Percentiles rank a stretch among this genome's conserved stretches.
Conservation (phyloP, 1,140 invertebrate species). For the Pseudobourletiella spinata region DNA sequence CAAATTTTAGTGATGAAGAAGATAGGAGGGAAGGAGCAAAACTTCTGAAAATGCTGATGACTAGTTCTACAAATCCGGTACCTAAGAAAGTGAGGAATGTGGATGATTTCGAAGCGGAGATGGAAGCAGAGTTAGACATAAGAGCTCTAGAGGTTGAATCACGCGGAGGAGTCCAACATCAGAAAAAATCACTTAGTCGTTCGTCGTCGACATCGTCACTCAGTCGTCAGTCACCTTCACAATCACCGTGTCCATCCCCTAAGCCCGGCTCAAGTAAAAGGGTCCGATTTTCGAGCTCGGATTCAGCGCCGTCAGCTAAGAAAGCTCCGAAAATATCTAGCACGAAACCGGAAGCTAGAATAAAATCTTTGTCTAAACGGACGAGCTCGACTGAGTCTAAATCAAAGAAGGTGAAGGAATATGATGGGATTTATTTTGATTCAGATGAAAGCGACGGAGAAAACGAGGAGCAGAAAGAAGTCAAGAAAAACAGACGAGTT, state of each 20-base stretch:
- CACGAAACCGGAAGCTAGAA: no score
- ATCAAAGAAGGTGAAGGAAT: constrained; percentile 30
- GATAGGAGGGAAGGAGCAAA: constrained; percentile 17
- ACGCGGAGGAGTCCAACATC: constrained; percentile 30
- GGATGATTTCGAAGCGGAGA: constrained; percentile 34
- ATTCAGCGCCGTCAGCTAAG: neutral
- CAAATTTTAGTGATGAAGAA: constrained; percentile 30
- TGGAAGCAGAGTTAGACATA: constrained; percentile 32
- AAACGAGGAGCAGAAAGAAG: constrained; percentile 10
- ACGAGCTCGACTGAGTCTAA: neutral
- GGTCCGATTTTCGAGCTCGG: neutral
- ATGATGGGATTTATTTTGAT: constrained; percentile 47
- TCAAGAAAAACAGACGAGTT: constrained; percentile 25
- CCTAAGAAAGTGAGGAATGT: constrained; percentile 13
- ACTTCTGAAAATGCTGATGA: constrained; percentile 22
- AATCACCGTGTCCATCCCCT: neutral
- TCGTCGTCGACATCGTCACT: constrained; percentile 25
- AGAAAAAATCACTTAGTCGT: constrained; percentile 26
- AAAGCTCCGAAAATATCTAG: constrained; percentile 11
- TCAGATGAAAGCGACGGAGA: constrained; percentile 44
- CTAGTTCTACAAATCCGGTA: neutral
- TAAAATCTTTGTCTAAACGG: neutral
- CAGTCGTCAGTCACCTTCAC: neutral
- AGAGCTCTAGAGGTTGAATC: constrained; percentile 25
- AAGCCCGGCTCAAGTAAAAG: constrained; percentile 3